A percentile compares a stretch with the other conserved stretches of the same genome.
phyloP scores from a whole-genome alignment of 2,797 vertebrate genomes.

The Champsocephalus gunnari region DNA sequence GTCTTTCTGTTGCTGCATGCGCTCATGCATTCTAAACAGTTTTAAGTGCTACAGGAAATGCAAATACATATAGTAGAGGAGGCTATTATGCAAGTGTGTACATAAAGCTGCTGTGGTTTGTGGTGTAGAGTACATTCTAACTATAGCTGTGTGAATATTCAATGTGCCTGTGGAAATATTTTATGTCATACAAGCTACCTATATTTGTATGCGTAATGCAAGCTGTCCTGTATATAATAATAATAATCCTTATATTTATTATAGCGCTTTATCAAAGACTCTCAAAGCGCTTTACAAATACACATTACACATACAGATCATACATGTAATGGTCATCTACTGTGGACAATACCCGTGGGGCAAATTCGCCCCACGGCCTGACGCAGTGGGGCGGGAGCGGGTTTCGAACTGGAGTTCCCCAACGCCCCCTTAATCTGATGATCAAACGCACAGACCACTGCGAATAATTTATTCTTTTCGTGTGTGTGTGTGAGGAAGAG shows the following conservation, averaged over 20 bases:
- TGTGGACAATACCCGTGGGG: too few species aligned
- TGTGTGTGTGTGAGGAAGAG: too few species aligned
- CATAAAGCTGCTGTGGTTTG: slow-evolving; percentile 53
- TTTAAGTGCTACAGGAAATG: slow-evolving; percentile 55
- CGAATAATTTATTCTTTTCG: neutral
- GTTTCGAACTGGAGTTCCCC: too few species aligned
- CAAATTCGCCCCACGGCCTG: too few species aligned
- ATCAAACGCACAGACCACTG: too few species aligned
- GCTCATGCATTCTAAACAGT: neutral
- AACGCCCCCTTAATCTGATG: too few species aligned
- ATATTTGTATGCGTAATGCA: neutral
- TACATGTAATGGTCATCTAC: too few species aligned
- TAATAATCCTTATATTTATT: too few species aligned
- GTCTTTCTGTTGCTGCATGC: slow-evolving; percentile 2
- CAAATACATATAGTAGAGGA: slow-evolving; percentile 34
- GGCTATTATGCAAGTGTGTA: slow-evolving; percentile 44
- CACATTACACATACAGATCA: too few species aligned
- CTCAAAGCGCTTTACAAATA: too few species aligned
- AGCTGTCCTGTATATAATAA: neutral
- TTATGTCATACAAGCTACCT: neutral
- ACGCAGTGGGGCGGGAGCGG: too few species aligned
- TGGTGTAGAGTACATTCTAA: slow-evolving; percentile 34
- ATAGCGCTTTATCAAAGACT: too few species aligned
- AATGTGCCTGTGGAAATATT: slow-evolving; percentile 7
- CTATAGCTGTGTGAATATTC: slow-evolving; percentile 15